Evolutionary conservation across 2,113 vertebrate species (phyloP).

Genomic region (Astur gentilis): DNA sequence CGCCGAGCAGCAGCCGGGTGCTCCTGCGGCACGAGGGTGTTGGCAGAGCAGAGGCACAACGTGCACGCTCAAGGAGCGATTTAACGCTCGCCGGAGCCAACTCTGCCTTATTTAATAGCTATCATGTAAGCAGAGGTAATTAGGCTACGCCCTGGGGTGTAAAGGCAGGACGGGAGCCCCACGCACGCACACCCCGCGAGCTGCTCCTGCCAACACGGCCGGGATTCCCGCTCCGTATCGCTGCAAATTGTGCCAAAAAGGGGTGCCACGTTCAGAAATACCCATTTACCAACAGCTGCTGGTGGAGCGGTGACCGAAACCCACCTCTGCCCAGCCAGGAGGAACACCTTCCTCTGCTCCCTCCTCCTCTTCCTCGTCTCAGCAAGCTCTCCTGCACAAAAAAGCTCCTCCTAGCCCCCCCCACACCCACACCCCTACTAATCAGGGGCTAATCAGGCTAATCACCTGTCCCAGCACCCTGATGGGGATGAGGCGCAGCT

Average conservation of each 20-base stretch:
- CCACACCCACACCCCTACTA: neutral
- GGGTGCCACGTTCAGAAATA: fast-evolving
- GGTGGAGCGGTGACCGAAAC: neutral
- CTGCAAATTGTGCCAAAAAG: neutral
- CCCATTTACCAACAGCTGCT: fast-evolving
- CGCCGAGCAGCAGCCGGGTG: neutral
- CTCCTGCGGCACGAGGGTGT: fast-evolving
- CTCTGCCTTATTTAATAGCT: neutral
- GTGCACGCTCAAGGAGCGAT: too few relatives aligned
- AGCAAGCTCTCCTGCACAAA: neutral
- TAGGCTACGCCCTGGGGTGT: neutral
- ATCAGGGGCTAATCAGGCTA: neutral
- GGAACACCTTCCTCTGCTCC: fast-evolving
- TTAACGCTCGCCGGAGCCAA: neutral
- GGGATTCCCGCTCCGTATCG: fast-evolving
- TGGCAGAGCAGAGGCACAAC: neutral
- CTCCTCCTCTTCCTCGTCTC: neutral
- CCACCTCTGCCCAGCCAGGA: fast-evolving
- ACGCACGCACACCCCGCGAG: fast-evolving
- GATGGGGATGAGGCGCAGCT: fast-evolving
- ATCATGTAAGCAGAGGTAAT: neutral
- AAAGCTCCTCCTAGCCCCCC: fast-evolving
- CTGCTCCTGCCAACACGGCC: fast-evolving
- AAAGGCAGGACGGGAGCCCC: neutral
- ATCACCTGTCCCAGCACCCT: neutral